A percentile compares a stretch with the other conserved stretches of the same genome.
Conservation (phyloP, 2,888 invertebrate genomes). For the Orthosia gracilis region DNA sequence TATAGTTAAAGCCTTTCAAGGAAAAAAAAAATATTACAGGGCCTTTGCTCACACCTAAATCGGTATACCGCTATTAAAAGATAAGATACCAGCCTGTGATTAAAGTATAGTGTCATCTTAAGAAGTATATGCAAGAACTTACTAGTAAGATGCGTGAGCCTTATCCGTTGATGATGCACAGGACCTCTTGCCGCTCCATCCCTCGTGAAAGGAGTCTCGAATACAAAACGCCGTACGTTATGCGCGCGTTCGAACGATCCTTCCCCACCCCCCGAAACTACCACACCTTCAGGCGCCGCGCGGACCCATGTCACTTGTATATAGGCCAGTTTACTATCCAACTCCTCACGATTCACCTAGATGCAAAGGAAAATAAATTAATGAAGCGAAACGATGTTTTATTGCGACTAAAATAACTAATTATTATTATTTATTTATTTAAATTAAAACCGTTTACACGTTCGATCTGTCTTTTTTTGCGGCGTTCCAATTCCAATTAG, state of each 20-base stretch:
- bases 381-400: conserved; percentile 14
- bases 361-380: conserved; percentile 19
- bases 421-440: conserved; percentile 40
- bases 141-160: conserved; percentile 98
- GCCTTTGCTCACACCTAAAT: neutral
- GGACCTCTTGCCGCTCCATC: conserved; percentile 95
- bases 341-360: conserved; percentile 93
- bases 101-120: no score
- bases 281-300: conserved; percentile 97
- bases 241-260: conserved; percentile 98
- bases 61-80: no score
- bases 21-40: neutral
- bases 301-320: conserved; percentile 99
- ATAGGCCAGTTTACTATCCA: conserved; percentile 96
- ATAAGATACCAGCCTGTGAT: neutral
- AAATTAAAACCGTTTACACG: conserved; percentile 27
- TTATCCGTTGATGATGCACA: conserved; percentile 97
- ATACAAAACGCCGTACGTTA: conserved; percentile 97
- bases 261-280: conserved; percentile 90
- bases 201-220: conserved; percentile 98
- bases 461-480: conserved; percentile 28
- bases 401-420: neutral
- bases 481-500: conserved; percentile 20
- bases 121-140: conserved; percentile 59
- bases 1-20: neutral